Percentiles rank a stretch among this genome's conserved stretches.
phyloP scores from a whole-genome alignment of 2,797 vertebrate genomes.

The Gymnoscopelus microlampas region DNA sequence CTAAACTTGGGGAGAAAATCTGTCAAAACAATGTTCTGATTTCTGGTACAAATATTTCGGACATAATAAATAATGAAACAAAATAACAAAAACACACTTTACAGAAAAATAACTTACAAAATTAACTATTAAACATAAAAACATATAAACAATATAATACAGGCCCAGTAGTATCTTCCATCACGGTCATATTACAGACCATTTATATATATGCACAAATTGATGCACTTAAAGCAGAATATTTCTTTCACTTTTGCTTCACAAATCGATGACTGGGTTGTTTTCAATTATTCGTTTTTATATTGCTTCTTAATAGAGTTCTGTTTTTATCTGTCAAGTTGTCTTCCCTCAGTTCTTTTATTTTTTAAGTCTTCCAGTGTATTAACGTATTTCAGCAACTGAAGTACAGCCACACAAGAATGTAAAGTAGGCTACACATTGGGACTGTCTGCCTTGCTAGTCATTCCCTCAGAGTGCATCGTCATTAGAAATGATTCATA shows the following conservation, averaged over 20 bases:
- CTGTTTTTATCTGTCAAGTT: conserved; percentile 10
- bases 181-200: conserved; percentile 31
- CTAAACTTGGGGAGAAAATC: not conserved
- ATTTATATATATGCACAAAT: conserved; percentile 24
- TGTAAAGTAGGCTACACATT: conserved; percentile 24
- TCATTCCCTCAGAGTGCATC: conserved; percentile 60
- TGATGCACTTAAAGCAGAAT: conserved; percentile 23
- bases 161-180: conserved; percentile 52
- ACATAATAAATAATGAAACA: conserved; percentile 66
- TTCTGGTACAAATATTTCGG: conserved; percentile 31
- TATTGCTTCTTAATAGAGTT: conserved; percentile 44
- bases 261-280: not conserved
- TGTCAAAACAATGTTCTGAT: conserved; percentile 18
- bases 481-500: conserved; percentile 57
- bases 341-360: not conserved
- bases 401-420: conserved; percentile 16
- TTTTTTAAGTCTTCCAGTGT: conserved; percentile 16
- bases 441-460: conserved; percentile 32
- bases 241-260: conserved; percentile 1
- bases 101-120: conserved; percentile 23
- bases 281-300: conserved; percentile 27
- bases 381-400: conserved; percentile 30
- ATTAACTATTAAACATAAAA: conserved; percentile 38
- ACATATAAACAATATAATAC: conserved; percentile 28
- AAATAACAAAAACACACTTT: conserved; percentile 33